Evolutionary conservation across 2,888 invertebrate species (phyloP).

Genomic region (Sesamia inferens): DNA sequence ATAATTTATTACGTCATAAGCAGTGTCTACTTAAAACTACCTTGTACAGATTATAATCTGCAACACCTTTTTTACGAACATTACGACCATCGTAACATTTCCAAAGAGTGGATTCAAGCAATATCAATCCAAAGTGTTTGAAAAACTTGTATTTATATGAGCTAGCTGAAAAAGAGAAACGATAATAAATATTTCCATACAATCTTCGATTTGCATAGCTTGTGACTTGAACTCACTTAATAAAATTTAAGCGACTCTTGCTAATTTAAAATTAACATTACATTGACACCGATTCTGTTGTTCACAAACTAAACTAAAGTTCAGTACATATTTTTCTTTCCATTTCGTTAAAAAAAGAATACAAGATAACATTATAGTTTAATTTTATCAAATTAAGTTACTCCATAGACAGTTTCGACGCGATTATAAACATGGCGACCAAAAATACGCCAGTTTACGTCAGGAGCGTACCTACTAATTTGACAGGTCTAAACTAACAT

Average conservation of each 20-base stretch:
- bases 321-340: no score
- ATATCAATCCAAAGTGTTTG: background rate
- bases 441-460: no score
- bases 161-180: no score
- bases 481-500: no score
- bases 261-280: background rate
- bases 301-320: background rate
- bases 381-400: no score
- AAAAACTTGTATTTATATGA: background rate
- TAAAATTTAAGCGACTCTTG: background rate
- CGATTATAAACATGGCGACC: no score
- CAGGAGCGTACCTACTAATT: no score
- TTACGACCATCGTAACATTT: background rate
- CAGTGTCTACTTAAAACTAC: constrained; percentile 7
- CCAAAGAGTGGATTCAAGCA: no score
- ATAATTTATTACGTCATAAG: constrained; percentile 34
- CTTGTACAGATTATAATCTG: background rate
- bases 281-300: background rate
- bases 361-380: no score
- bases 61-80: background rate
- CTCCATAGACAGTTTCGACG: no score
- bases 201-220: background rate
- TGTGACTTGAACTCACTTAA: background rate
- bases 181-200: no score
- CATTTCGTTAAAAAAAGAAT: no score